Evolutionary conservation across 2,113 vertebrate genomes (phyloP).

Genomic region (Neolamprologus ventralis): DNA sequence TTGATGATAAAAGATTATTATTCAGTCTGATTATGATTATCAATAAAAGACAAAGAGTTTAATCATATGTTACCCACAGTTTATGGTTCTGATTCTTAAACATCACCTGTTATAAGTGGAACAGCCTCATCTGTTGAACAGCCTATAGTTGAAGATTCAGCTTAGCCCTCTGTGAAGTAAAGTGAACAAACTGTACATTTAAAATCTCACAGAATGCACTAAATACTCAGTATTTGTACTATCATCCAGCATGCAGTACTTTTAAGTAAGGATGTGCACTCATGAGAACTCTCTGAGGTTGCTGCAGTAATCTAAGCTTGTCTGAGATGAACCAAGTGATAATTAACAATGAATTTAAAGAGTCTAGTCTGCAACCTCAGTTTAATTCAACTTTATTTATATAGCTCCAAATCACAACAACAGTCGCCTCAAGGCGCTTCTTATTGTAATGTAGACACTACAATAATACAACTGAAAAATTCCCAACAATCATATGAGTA

Average conservation of each 20-base stretch:
- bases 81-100: background rate
- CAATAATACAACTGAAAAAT: rapidly evolving
- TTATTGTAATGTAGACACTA: background rate
- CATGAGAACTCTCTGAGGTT: background rate
- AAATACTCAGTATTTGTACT: background rate
- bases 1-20: background rate
- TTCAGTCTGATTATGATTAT: background rate
- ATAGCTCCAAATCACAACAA: background rate
- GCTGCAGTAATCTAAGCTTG: background rate
- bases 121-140: background rate
- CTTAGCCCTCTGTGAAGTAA: background rate
- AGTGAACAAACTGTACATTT: background rate
- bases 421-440: rapidly evolving
- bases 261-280: background rate
- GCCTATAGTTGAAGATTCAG: background rate
- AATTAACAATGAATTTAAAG: background rate
- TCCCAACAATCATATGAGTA: background rate
- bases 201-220: background rate
- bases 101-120: rapidly evolving
- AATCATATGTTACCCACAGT: background rate
- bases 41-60: background rate
- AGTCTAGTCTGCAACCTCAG: background rate
- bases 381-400: background rate
- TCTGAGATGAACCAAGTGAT: background rate
- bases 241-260: background rate